A percentile compares a stretch with the other conserved stretches of the same genome.
Evolutionary conservation across 53 echinoderm and acorn worm species (phyloP).

Genomic region (Crossaster papposus): DNA sequence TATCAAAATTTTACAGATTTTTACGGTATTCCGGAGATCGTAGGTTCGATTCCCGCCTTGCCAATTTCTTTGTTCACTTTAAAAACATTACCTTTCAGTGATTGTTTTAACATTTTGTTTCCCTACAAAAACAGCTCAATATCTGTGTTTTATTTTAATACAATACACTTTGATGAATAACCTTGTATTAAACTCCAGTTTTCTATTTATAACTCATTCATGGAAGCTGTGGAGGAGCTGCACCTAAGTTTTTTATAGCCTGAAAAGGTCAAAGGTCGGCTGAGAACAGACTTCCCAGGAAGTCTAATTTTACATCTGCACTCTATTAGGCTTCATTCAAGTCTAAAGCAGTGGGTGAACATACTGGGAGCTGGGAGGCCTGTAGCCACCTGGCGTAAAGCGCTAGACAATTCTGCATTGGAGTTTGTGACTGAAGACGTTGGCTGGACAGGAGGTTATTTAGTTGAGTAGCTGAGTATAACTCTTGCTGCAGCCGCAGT

Average conservation of each 20-base stretch:
- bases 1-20: no score
- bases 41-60: no score
- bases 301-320: not conserved
- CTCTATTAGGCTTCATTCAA: not conserved
- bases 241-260: not conserved
- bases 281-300: not conserved
- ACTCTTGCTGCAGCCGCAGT: not conserved
- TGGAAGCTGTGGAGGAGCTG: not conserved
- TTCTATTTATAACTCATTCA: not conserved
- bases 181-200: not conserved
- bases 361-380: not conserved
- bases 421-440: not conserved
- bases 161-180: not conserved
- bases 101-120: no score
- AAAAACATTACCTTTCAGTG: no score
- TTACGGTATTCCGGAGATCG: no score
- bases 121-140: no score
- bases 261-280: not conserved
- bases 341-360: not conserved
- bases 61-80: no score
- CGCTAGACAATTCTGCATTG: not conserved
- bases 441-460: not conserved
- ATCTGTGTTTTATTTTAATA: no score
- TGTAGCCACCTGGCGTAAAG: not conserved
- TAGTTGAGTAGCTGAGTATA: not conserved